Conservation (phyloP, 2,113 vertebrate genomes). For the Sceloporus tristichus region DNA sequence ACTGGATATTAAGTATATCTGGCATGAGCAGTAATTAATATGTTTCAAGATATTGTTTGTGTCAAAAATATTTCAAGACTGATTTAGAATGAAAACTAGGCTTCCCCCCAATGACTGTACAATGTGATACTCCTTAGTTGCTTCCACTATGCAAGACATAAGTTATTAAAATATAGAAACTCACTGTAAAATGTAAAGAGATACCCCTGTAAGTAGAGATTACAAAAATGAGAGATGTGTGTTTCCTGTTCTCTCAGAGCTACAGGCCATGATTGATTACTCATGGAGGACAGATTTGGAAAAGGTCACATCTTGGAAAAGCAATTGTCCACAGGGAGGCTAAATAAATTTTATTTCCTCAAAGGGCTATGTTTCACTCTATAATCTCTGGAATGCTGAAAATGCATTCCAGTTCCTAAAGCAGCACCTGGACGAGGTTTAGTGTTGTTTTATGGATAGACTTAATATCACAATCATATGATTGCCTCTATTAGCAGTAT, state of each 20-base stretch:
- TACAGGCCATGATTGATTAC: slow-evolving; percentile 26
- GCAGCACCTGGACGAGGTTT: slow-evolving; percentile 24
- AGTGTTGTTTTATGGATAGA: not conserved
- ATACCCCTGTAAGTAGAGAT: slow-evolving; percentile 3
- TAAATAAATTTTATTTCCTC: slow-evolving; percentile 15
- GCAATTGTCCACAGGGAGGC: not conserved
- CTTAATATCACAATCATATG: not conserved
- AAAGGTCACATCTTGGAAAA: slow-evolving; percentile 22
- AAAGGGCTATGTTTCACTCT: slow-evolving; percentile 19
- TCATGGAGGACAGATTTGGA: slow-evolving; percentile 10
- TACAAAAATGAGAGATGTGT: slow-evolving; percentile 14
- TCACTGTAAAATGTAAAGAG: not conserved
- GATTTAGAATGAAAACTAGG: slow-evolving; percentile 15
- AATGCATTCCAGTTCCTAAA: slow-evolving; percentile 18
- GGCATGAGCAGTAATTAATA: slow-evolving; percentile 42
- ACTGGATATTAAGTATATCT: slow-evolving; percentile 10
- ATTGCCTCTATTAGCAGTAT: not conserved
- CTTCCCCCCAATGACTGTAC: not conserved
- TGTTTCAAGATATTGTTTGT: slow-evolving; percentile 22
- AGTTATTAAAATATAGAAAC: not conserved
- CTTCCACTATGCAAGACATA: slow-evolving; percentile 3
- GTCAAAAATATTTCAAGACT: not conserved
- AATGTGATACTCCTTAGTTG: not conserved
- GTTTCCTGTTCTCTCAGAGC: slow-evolving; percentile 38
- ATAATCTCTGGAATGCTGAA: slow-evolving; percentile 22